Percentiles rank a stretch among this genome's conserved stretches.
Conservation (phyloP, 2,888 invertebrate species). For the Schrankia costaestrigalis region DNA sequence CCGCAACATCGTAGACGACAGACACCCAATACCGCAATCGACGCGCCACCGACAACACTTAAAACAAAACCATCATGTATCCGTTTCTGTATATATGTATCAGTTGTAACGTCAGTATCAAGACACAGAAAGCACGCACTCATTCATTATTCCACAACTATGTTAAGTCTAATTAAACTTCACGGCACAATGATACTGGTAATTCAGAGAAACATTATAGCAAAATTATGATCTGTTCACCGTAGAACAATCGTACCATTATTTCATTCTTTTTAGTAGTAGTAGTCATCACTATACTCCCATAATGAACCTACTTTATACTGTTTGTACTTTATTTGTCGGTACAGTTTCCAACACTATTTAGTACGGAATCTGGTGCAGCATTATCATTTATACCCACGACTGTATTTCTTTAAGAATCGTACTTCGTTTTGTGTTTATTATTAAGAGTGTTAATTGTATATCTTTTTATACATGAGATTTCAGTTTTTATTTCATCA, state of each 20-base stretch:
- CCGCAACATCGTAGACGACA: too few relatives aligned
- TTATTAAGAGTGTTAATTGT: neutral
- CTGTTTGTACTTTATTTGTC: too few relatives aligned
- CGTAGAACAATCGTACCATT: slow-evolving; percentile 23
- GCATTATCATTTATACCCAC: slow-evolving; percentile 39
- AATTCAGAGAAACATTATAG: slow-evolving; percentile 3
- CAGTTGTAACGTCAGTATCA: too few relatives aligned
- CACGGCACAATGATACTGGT: slow-evolving; percentile 6
- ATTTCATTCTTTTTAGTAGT: slow-evolving; percentile 8
- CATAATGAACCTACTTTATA: slow-evolving; percentile 45
- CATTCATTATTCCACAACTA: too few relatives aligned
- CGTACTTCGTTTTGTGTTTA: slow-evolving; percentile 2
- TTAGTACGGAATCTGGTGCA: slow-evolving; percentile 37
- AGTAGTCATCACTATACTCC: slow-evolving; percentile 23
- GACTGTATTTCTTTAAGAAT: slow-evolving; percentile 19
- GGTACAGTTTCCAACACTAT: slow-evolving; percentile 44
- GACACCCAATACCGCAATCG: too few relatives aligned
- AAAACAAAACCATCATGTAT: too few relatives aligned
- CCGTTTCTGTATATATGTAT: too few relatives aligned
- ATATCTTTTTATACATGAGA: too few relatives aligned
- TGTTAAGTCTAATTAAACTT: slow-evolving; percentile 9
- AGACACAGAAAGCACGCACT: too few relatives aligned
- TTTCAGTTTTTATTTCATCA: too few relatives aligned
- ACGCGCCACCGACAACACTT: too few relatives aligned
- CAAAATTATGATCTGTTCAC: slow-evolving; percentile 4